Percentiles rank a stretch among this genome's conserved stretches.
phyloP scores from a whole-genome alignment of 2,113 vertebrate genomes.

The Vulpes ferrilata region DNA sequence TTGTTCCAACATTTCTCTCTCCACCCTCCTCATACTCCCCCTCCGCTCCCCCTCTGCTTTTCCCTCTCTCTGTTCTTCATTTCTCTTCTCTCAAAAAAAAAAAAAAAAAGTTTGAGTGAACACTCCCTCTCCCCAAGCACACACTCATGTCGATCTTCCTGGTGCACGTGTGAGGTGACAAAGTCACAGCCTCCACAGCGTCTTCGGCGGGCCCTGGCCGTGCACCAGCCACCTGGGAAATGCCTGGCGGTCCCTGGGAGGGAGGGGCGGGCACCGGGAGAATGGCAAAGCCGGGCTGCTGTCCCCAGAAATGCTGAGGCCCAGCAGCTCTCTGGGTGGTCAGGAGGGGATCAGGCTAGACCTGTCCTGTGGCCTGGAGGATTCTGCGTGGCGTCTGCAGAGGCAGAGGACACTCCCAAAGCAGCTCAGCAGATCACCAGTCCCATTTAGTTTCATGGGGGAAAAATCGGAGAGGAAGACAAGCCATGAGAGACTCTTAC shows the following conservation, averaged over 20 bases:
- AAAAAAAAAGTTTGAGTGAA: too few species aligned
- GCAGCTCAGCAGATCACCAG: too few species aligned
- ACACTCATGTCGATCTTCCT: not conserved
- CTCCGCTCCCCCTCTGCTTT: too few species aligned
- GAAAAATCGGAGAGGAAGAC: too few species aligned
- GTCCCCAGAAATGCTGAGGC: not conserved
- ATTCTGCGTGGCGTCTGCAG: not conserved
- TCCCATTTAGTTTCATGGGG: too few species aligned
- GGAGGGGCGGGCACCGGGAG: rapidly evolving
- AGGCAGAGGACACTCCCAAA: not conserved
- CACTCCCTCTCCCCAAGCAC: too few species aligned
- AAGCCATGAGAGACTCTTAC: too few species aligned
- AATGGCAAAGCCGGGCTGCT: not conserved
- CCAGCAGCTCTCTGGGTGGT: too few species aligned
- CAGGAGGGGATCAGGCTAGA: not conserved
- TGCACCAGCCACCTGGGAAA: not conserved
- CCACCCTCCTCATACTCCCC: not conserved
- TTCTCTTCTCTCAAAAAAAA: not conserved
- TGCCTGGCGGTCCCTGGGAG: not conserved
- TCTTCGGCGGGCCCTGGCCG: not conserved
- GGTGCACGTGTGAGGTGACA: not conserved
- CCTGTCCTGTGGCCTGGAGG: not conserved
- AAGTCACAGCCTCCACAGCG: not conserved
- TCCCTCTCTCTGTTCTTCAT: not conserved
- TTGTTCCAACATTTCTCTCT: not conserved